Evolutionary conservation across 2,797 vertebrate species (phyloP), one percentile per base, ranked within the genome.

Genomic region (Oreonectes daqikongensis): DNA sequence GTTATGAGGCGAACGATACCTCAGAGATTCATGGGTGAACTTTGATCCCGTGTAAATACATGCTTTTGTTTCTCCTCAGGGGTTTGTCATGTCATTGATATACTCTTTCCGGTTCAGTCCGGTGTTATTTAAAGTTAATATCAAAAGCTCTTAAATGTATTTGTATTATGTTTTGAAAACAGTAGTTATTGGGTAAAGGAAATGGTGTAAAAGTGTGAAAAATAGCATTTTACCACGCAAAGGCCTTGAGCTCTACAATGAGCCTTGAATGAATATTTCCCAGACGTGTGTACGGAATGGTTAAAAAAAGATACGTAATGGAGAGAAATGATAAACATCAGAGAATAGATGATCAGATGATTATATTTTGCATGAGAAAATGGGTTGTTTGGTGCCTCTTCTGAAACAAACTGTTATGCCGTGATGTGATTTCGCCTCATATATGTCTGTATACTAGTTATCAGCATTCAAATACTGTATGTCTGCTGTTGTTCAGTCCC

Each of bases 181-280:
- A 3, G 0, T n/a, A 6, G 65, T 32, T 74, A 74, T 65, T 40
- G n/a, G n/a, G 24, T 55, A 20, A 76, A 40, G 30, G 42, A 46
- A 22, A 12, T 22, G 50, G 20, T 17, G 18, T 3, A 3, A 53
- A 48, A 10, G 6, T 18, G 4, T 14, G 20, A 24, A 75, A 44
- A 22, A 24, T 1, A 28, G 14, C 2, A 38, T 48, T 57, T 53
- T 66, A 48, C 26, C 63, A 61, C 63, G 28, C 24, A n/a, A 71
- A 70, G 30, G 69, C 73, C 73, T 80, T 76, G 60, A 72, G 61
- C 52, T 80, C 26, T n/a, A 68, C 18, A 53, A 35, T 24, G 30
- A 80, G 69, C 63, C 26, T 80, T 67, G 12, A 55, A 61, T 5
- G 12, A 17, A 17, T 64, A 67, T 46, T 48, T 24, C 24, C 15